These are phyloP conservation scores for Luffia ferchaultella DNA, from an alignment of 2,888 invertebrate genomes.

Conservation along the genomic window DNA sequence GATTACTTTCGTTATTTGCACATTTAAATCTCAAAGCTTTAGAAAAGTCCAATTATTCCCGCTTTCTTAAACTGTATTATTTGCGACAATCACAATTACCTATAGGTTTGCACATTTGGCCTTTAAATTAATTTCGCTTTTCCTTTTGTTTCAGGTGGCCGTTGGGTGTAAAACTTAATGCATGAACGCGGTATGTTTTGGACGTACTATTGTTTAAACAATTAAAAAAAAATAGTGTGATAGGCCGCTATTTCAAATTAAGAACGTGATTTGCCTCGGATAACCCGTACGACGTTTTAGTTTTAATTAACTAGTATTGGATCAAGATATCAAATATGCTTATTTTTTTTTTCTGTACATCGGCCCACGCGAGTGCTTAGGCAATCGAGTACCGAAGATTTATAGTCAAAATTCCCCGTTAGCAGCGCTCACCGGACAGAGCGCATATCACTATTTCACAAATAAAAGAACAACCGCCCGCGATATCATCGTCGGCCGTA, in stretches of 20 bases:
- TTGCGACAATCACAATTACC: not conserved
- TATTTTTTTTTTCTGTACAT: slow-evolving; percentile 53
- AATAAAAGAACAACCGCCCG: slow-evolving; percentile 62
- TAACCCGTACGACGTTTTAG: not conserved
- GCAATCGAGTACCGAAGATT: slow-evolving; percentile 62
- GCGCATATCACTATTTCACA: slow-evolving; percentile 64
- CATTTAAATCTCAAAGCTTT: not conserved
- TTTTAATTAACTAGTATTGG: slow-evolving; percentile 30
- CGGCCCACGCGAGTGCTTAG: slow-evolving; percentile 62
- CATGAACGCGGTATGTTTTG: not conserved
- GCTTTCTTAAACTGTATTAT: not conserved
- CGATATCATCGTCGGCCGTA: slow-evolving; percentile 63
- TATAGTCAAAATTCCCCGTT: slow-evolving; percentile 65
- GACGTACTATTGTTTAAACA: not conserved
- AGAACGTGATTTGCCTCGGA: not conserved
- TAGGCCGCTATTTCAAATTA: not conserved
- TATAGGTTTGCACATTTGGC: slow-evolving; percentile 44
- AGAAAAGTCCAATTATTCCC: not conserved
- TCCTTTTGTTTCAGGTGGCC: slow-evolving; percentile 66
- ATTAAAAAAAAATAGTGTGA: not conserved
- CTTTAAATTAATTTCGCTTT: slow-evolving; percentile 65
- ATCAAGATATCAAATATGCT: slow-evolving; percentile 58
- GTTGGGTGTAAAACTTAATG: slow-evolving; percentile 27
- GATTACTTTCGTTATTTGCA: not conserved
- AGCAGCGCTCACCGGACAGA: slow-evolving; percentile 64